Percentiles rank a stretch among this genome's conserved stretches.
These are phyloP conservation scores for Yoshiicerus persimilis DNA, from an alignment of 1,140 invertebrate genomes.

Conservation along the genomic window DNA sequence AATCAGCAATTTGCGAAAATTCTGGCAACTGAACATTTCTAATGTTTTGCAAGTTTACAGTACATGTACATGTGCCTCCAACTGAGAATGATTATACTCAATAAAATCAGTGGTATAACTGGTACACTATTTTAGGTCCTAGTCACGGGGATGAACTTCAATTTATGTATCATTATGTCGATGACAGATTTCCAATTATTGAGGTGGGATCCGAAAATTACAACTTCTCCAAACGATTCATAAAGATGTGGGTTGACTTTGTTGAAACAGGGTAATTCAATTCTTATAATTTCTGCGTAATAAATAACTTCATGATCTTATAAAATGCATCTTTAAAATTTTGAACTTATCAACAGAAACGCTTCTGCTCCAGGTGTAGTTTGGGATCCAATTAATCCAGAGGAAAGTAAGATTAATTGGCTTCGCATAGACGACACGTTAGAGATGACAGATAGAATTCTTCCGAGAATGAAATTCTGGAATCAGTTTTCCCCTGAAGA, in stretches of 20 bases:
- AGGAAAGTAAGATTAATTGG: neutral
- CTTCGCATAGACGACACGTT: neutral
- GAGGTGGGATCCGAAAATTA: neutral
- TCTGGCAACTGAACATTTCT: too few species aligned
- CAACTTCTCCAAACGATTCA: conserved; percentile 33
- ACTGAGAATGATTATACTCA: neutral
- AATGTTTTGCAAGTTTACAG: too few species aligned
- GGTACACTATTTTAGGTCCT: neutral
- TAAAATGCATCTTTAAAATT: neutral
- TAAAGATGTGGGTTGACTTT: conserved; percentile 39
- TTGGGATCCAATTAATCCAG: neutral
- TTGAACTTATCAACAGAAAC: neutral
- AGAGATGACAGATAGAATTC: neutral
- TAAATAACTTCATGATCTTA: neutral
- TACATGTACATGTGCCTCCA: too few species aligned
- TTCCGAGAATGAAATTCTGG: conserved; percentile 7
- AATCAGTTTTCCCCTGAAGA: conserved; percentile 3
- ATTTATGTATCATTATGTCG: conserved; percentile 33
- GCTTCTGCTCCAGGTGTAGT: neutral
- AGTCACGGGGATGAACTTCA: conserved; percentile 42
- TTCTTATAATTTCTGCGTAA: neutral
- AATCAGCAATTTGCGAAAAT: neutral
- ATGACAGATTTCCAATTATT: conserved; percentile 34
- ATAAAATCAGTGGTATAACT: too few species aligned
- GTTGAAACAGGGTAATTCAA: conserved; percentile 31